phyloP scores from a whole-genome alignment of 1,140 invertebrate species.

The Tetragnatha versicolor region DNA sequence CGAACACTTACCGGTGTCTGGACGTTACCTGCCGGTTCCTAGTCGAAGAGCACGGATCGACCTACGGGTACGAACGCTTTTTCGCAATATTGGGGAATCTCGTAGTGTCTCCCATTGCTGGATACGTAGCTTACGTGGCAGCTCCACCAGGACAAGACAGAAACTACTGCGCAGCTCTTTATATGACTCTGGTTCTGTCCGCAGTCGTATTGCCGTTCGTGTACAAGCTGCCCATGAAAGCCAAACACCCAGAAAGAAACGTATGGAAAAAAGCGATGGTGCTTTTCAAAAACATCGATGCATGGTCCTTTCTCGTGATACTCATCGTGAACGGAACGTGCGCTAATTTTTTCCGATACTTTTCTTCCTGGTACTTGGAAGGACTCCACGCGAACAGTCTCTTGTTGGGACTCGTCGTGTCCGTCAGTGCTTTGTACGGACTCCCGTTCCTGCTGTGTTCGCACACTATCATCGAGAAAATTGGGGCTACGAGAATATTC shows the following conservation, averaged over 20 bases:
- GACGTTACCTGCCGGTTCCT: slow-evolving; percentile 4
- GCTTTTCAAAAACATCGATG: neutral
- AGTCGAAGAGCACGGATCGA: neutral
- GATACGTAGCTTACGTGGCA: neutral
- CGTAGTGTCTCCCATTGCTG: neutral
- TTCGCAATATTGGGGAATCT: slow-evolving; percentile 1
- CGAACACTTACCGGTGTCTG: neutral
- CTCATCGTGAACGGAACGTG: neutral
- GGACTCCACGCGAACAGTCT: neutral
- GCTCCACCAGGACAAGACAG: neutral
- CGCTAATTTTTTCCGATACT: neutral
- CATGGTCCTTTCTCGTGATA: neutral
- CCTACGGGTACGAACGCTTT: slow-evolving; percentile 8
- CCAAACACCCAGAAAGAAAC: neutral
- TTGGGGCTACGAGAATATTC: neutral
- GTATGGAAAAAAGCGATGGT: slow-evolving; percentile 9
- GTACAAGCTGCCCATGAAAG: neutral
- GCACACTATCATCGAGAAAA: slow-evolving; percentile 3
- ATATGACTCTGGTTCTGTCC: neutral
- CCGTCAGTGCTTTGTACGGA: neutral
- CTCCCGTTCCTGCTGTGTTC: slow-evolving; percentile 13
- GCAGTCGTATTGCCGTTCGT: neutral
- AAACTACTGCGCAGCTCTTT: slow-evolving; percentile 4
- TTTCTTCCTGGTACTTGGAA: neutral
- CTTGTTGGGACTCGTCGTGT: neutral